A percentile compares a stretch with the other conserved stretches of the same genome.
Conservation (phyloP, 2,113 vertebrate genomes). For the Sylvietta virens region DNA sequence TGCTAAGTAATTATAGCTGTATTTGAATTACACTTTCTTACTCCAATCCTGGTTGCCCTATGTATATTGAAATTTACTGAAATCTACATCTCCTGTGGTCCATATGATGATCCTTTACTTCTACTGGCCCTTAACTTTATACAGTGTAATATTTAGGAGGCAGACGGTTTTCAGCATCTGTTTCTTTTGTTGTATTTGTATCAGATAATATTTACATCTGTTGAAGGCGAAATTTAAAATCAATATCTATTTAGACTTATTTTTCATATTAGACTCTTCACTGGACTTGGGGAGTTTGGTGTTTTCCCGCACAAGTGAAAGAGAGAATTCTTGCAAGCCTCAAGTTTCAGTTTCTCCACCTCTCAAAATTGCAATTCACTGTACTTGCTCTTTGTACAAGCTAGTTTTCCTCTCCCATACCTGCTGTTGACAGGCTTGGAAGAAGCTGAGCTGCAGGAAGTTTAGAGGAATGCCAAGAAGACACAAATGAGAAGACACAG, state of each 20-base stretch:
- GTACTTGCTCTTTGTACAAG: background rate
- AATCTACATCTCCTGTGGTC: background rate
- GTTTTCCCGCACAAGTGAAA: background rate
- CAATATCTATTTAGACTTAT: background rate
- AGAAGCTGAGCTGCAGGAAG: background rate
- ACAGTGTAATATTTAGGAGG: background rate
- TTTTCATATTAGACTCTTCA: background rate
- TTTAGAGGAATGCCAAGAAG: background rate
- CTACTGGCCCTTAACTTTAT: background rate
- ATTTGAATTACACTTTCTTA: background rate
- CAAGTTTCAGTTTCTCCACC: background rate
- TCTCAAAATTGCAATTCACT: background rate
- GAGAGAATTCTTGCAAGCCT: background rate
- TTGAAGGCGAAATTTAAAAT: background rate
- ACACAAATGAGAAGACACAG: background rate
- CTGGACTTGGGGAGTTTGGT: background rate
- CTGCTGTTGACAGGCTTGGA: background rate
- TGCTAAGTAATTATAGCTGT: background rate
- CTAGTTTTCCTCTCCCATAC: background rate
- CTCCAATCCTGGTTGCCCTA: background rate
- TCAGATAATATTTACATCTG: background rate
- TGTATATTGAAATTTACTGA: background rate
- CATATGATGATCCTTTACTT: background rate
- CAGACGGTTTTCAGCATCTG: background rate
- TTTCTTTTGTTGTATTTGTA: too few species aligned